Evolutionary conservation across 2,113 vertebrate species (phyloP).

Genomic region (Castor canadensis): DNA sequence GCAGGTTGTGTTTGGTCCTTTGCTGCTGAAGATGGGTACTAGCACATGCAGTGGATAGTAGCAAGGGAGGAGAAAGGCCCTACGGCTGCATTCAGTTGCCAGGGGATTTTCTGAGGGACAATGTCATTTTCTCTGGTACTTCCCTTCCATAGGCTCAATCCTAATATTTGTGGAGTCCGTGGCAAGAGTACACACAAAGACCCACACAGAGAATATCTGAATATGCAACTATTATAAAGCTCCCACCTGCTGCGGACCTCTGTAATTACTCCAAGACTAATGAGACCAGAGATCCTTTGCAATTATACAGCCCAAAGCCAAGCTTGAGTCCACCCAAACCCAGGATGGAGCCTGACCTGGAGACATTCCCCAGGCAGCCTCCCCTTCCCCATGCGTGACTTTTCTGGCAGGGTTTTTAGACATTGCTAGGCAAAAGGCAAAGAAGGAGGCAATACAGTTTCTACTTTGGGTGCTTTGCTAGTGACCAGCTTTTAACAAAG

Average conservation of each 20-base stretch:
- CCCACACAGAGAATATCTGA: background rate
- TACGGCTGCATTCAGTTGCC: fast-evolving
- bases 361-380: background rate
- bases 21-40: background rate
- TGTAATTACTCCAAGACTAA: background rate
- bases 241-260: no score
- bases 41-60: fast-evolving
- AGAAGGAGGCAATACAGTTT: background rate
- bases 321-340: background rate
- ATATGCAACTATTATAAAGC: background rate
- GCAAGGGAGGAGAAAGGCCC: background rate
- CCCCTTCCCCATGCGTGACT: background rate
- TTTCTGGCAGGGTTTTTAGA: background rate
- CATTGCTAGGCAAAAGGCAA: background rate
- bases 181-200: background rate
- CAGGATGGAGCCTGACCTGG: background rate
- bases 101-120: background rate
- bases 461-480: background rate
- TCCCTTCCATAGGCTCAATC: background rate
- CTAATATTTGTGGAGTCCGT: background rate
- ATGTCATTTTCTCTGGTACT: background rate
- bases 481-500: background rate
- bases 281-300: background rate
- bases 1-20: background rate
- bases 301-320: background rate